Evolutionary conservation across 2,113 vertebrate genomes (phyloP).

Genomic region (Oreochromis spilurus): DNA sequence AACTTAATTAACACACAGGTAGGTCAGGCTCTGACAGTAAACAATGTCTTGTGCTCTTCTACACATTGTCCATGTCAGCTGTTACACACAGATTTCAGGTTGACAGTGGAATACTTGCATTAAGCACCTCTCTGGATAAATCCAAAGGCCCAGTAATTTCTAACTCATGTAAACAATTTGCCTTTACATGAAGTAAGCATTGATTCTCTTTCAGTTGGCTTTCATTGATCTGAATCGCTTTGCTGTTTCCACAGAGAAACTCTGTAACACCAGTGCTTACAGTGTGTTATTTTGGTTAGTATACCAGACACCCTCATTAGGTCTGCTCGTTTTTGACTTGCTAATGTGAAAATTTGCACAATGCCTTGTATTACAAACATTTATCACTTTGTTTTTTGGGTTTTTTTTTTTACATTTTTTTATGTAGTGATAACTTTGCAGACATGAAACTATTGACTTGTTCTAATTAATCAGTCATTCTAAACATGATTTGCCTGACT

Average conservation of each 20-base stretch:
- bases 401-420: neutral
- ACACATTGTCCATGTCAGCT: neutral
- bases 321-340: neutral
- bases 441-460: no score
- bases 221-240: neutral
- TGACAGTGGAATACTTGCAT: neutral
- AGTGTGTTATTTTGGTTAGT: neutral
- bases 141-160: neutral
- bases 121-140: neutral
- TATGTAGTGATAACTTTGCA: neutral
- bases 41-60: accelerated
- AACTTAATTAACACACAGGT: neutral
- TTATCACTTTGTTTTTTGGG: no score
- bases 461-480: neutral
- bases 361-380: neutral
- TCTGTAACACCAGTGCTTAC: neutral
- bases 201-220: neutral
- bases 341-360: neutral
- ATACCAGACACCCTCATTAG: neutral
- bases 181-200: neutral
- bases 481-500: neutral
- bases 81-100: neutral
- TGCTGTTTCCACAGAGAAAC: neutral
- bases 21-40: neutral
- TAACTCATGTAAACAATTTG: neutral